Evolutionary conservation across 2,888 invertebrate species (phyloP).

Genomic region (Philereme vetulata): DNA sequence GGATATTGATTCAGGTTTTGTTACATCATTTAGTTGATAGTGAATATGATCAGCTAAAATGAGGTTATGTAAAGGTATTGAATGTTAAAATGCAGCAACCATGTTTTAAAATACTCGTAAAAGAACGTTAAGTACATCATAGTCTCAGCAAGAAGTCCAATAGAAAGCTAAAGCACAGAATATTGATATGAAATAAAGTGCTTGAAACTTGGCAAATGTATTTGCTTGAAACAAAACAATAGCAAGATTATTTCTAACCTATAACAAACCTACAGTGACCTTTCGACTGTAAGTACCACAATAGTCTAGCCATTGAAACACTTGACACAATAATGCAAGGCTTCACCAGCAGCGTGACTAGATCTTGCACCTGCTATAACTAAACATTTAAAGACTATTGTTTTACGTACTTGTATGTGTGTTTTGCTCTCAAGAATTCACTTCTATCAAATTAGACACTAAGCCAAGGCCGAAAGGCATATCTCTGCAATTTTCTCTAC

Average conservation of each 20-base stretch:
- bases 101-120: neutral
- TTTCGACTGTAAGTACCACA: constrained; percentile 29
- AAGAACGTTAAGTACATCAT: no score
- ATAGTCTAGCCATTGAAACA: constrained; percentile 28
- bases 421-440: no score
- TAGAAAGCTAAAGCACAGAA: no score
- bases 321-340: constrained; percentile 37
- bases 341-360: constrained; percentile 19
- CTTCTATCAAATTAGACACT: no score
- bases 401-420: neutral
- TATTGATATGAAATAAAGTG: no score
- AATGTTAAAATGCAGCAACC: neutral
- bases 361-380: constrained; percentile 25
- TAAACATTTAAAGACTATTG: constrained; percentile 8
- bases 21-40: constrained; percentile 27
- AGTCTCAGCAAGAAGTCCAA: no score
- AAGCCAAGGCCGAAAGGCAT: no score
- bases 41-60: constrained; percentile 18
- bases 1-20: constrained; percentile 34
- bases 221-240: neutral
- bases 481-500: no score
- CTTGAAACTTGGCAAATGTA: no score
- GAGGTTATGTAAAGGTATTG: constrained; percentile 15
- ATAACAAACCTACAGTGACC: constrained; percentile 25
- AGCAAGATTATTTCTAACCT: constrained; percentile 1